phyloP scores from a whole-genome alignment of 2,113 vertebrate genomes.

The Acanthisitta chloris region DNA sequence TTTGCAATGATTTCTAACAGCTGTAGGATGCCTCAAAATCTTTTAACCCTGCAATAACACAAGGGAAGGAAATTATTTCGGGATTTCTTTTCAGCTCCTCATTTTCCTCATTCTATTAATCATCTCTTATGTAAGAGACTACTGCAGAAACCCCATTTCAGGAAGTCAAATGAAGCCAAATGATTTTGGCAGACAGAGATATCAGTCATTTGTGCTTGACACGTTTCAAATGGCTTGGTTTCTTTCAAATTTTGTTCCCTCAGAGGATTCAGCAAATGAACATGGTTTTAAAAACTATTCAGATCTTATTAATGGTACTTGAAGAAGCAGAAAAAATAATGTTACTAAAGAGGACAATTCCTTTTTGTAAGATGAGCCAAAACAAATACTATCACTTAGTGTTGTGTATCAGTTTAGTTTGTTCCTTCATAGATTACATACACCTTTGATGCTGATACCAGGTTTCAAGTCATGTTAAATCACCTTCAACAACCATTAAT shows the following conservation, averaged over 20 bases:
- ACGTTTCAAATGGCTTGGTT: background rate
- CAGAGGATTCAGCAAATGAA: background rate
- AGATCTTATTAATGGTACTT: background rate
- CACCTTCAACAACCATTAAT: background rate
- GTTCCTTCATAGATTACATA: background rate
- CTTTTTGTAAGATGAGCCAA: background rate
- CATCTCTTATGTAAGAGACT: background rate
- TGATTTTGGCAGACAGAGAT: background rate
- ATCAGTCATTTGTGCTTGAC: background rate
- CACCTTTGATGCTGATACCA: background rate
- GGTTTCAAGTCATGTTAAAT: background rate
- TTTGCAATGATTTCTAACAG: slow-evolving; percentile 1
- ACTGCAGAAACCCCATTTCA: background rate
- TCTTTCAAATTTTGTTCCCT: background rate
- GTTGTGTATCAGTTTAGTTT: background rate
- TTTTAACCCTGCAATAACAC: slow-evolving; percentile 13
- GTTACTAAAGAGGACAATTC: background rate
- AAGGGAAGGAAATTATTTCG: background rate
- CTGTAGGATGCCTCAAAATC: background rate
- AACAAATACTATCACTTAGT: background rate
- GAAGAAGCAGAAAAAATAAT: background rate
- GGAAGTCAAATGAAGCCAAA: slow-evolving; percentile 5
- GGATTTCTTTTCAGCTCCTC: background rate
- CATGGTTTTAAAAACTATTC: background rate
- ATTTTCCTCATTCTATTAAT: slow-evolving; percentile 28